Conservation (phyloP, 2,888 invertebrate species). For the Patella pellucida region DNA sequence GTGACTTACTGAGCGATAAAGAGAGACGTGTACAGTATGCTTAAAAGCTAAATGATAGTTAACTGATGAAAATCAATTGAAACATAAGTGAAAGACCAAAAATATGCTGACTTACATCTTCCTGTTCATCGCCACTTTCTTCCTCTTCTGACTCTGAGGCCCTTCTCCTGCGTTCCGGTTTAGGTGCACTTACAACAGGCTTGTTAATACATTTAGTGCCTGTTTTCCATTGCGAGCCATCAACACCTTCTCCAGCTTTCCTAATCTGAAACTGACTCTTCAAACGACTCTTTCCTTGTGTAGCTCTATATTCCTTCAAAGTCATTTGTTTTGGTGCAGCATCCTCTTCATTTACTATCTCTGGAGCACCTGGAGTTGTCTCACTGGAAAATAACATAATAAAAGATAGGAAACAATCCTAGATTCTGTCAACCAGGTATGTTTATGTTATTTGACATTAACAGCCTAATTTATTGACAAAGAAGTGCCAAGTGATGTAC, state of each 20-base stretch:
- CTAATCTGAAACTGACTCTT: slow-evolving; percentile 92
- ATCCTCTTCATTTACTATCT: slow-evolving; percentile 72
- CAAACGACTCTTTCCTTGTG: slow-evolving; percentile 81
- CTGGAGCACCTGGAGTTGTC: slow-evolving; percentile 47
- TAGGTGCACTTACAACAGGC: slow-evolving; percentile 26
- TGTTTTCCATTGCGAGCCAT: slow-evolving; percentile 81
- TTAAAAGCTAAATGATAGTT: too few relatives aligned
- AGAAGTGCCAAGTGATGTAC: too few relatives aligned
- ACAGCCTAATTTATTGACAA: too few relatives aligned
- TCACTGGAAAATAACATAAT: slow-evolving; percentile 42
- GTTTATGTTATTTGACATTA: too few relatives aligned
- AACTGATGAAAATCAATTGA: not conserved
- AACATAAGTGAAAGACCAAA: not conserved
- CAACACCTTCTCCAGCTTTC: slow-evolving; percentile 92
- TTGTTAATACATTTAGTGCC: slow-evolving; percentile 76
- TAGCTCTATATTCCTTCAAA: slow-evolving; percentile 93
- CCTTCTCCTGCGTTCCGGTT: slow-evolving; percentile 72
- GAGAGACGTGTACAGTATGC: too few relatives aligned
- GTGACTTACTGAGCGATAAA: too few relatives aligned
- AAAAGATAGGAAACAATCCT: too few relatives aligned
- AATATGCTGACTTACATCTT: slow-evolving; percentile 19
- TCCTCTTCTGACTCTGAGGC: slow-evolving; percentile 74
- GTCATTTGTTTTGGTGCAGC: slow-evolving; percentile 90
- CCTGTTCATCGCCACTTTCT: slow-evolving; percentile 76
- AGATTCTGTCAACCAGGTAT: too few relatives aligned